These are phyloP conservation scores for Hydrozoanthus gracilis DNA, from an alignment of 92 coral and sea anemone genomes.

Conservation along the genomic window DNA sequence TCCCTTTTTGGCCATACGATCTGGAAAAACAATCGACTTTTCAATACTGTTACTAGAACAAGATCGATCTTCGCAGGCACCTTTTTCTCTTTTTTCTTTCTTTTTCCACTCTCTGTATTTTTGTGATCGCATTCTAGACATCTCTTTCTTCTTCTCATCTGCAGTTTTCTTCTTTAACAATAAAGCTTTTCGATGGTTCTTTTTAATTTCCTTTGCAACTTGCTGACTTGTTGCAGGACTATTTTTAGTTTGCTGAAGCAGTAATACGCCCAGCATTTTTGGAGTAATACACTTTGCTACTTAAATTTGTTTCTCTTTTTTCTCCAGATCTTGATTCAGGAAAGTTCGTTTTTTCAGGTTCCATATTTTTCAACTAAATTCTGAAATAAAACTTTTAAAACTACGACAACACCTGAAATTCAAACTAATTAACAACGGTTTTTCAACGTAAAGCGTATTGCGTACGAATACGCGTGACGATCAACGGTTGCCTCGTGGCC, in stretches of 20 bases:
- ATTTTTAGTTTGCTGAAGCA: not conserved
- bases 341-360: conserved; percentile 7
- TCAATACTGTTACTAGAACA: not conserved
- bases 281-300: not conserved
- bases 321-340: conserved; percentile 15
- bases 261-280: not conserved
- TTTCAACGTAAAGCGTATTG: not conserved
- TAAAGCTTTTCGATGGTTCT: conserved; percentile 5
- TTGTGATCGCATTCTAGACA: conserved; percentile 7
- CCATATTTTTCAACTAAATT: conserved; percentile 11
- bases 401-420: not conserved
- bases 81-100: conserved; percentile 5
- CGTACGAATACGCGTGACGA: not conserved
- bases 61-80: conserved; percentile 2
- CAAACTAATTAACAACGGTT: not conserved
- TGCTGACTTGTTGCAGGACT: conserved; percentile 4
- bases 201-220: conserved; percentile 14
- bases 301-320: not conserved
- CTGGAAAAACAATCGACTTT: not conserved
- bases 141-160: conserved; percentile 18
- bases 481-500: conserved; percentile 6
- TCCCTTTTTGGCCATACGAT: conserved; percentile 23
- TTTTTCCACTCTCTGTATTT: conserved; percentile 19
- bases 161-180: conserved; percentile 2
- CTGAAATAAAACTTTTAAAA: not conserved